Percentiles rank a stretch among this genome's conserved stretches.
phyloP scores from a whole-genome alignment of 30 jellyfish, hydroid and myxozoan species.

The Aurelia aurita complex sp. Pacific region DNA sequence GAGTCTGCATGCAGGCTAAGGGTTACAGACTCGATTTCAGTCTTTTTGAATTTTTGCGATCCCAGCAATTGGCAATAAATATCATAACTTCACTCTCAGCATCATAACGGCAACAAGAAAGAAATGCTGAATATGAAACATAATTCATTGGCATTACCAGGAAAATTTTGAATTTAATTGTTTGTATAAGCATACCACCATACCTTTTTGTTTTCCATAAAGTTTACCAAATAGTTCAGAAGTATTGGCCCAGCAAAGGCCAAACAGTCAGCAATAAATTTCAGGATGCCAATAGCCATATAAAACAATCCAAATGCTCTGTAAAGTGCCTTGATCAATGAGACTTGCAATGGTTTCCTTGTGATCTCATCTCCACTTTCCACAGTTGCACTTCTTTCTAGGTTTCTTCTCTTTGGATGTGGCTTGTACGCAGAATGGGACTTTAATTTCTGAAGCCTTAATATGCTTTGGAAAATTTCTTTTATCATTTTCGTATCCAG shows the following conservation, averaged over 20 bases:
- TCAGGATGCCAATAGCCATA: slow-evolving; percentile 80
- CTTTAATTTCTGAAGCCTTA: slow-evolving; percentile 53
- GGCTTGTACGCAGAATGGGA: slow-evolving; percentile 27
- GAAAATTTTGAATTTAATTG: background rate
- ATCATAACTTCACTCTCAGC: too few relatives aligned
- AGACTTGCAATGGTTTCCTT: slow-evolving; percentile 39
- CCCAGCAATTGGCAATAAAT: too few relatives aligned
- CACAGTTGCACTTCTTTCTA: slow-evolving; percentile 31
- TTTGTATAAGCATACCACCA: background rate
- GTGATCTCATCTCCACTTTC: slow-evolving; percentile 27
- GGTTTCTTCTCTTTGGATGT: background rate
- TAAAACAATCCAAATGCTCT: slow-evolving; percentile 82
- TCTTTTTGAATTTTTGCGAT: too few relatives aligned
- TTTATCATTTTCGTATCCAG: slow-evolving; percentile 71
- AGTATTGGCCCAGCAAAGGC: slow-evolving; percentile 95
- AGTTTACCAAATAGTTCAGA: slow-evolving; percentile 68
- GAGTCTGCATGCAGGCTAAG: too few relatives aligned
- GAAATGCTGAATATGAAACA: background rate
- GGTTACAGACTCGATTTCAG: too few relatives aligned
- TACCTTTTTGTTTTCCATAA: slow-evolving; percentile 90
- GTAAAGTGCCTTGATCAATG: slow-evolving; percentile 61
- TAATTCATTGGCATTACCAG: background rate
- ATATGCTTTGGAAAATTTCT: slow-evolving; percentile 64
- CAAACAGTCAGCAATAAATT: slow-evolving; percentile 78
- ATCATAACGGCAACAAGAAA: background rate